Conservation (phyloP, 2,888 invertebrate species). For the Pandemis heparana region DNA sequence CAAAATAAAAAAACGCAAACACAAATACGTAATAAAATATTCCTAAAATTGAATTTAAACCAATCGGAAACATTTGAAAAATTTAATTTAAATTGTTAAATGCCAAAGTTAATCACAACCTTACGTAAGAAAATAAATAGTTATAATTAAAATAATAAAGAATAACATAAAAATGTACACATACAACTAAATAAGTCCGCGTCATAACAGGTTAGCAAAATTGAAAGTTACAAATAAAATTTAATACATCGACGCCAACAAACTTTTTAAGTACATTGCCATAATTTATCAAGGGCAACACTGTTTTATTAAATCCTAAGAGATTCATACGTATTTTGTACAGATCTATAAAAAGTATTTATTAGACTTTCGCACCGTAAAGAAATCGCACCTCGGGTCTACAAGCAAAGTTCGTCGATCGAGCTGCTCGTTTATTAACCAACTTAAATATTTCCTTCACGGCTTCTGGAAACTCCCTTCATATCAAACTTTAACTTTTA, state of each 20-base stretch:
- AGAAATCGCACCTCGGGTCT: slow-evolving; percentile 8
- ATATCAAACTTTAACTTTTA: slow-evolving; percentile 34
- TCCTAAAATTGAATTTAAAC: neutral
- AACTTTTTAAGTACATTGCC: slow-evolving; percentile 69
- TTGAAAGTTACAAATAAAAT: slow-evolving; percentile 44
- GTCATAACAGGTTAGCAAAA: slow-evolving; percentile 46
- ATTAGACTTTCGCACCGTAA: slow-evolving; percentile 5
- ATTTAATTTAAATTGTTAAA: slow-evolving; percentile 39
- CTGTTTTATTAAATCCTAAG: slow-evolving; percentile 37
- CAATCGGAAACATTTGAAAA: slow-evolving; percentile 17
- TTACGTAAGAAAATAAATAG: slow-evolving; percentile 56
- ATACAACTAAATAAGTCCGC: slow-evolving; percentile 52
- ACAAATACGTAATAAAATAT: neutral
- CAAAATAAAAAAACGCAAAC: neutral
- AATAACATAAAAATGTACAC: slow-evolving; percentile 44
- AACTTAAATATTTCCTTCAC: slow-evolving; percentile 32
- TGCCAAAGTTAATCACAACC: slow-evolving; percentile 56
- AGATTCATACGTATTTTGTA: slow-evolving; percentile 46
- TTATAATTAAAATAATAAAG: slow-evolving; percentile 44
- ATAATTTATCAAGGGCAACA: slow-evolving; percentile 45
- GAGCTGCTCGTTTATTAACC: slow-evolving; percentile 33
- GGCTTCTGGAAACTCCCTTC: slow-evolving; percentile 27
- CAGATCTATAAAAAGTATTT: slow-evolving; percentile 11
- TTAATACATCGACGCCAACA: slow-evolving; percentile 49
- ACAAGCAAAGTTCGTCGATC: slow-evolving; percentile 34